Conservation (phyloP, 1,140 invertebrate genomes). For the Pissodes strobi region DNA sequence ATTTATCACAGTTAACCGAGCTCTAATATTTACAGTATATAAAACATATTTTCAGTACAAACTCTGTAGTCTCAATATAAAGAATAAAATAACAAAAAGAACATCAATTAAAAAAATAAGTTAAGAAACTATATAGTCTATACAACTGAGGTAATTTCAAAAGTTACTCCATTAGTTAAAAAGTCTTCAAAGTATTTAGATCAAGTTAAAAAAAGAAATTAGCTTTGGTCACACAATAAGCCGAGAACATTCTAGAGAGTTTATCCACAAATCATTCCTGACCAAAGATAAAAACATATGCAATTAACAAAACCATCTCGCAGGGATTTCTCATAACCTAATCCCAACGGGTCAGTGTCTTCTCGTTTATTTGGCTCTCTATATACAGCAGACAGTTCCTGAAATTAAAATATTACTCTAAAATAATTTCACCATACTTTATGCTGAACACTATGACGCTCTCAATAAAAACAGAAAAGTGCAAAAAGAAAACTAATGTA, state of each 20-base stretch:
- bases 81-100: not conserved
- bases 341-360: constrained; percentile 41
- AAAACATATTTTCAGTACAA: not conserved
- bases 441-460: too few species aligned
- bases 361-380: constrained; percentile 46
- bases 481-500: too few species aligned
- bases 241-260: not conserved
- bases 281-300: constrained; percentile 54
- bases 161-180: too few species aligned
- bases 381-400: constrained; percentile 54
- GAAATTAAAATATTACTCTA: too few species aligned
- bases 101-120: constrained; percentile 15
- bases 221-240: constrained; percentile 1
- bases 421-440: too few species aligned
- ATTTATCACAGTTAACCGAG: constrained; percentile 48
- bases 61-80: too few species aligned
- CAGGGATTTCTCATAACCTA: constrained; percentile 47
- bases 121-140: too few species aligned
- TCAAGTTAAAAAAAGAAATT: not conserved
- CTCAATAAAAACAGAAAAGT: too few species aligned
- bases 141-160: too few species aligned
- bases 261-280: constrained; percentile 48
- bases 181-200: not conserved
- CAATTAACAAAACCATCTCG: constrained; percentile 54
- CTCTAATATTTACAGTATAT: constrained; percentile 22